These are phyloP conservation scores for Geranospiza caerulescens DNA, from an alignment of 2,797 vertebrate species.

Conservation along the genomic window DNA sequence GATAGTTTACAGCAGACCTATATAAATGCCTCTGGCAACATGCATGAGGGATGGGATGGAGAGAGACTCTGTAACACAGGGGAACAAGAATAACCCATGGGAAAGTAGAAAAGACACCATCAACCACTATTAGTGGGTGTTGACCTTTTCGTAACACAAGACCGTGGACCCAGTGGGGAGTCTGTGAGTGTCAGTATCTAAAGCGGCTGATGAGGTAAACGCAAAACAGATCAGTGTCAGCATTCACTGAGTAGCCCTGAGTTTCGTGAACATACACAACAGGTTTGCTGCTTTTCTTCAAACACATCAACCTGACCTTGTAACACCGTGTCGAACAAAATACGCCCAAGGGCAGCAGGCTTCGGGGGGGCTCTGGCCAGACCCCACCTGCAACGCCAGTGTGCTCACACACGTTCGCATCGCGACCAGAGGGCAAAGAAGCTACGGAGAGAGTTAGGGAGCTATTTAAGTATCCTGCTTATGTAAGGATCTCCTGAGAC, in stretches of 20 bases:
- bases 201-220: background rate
- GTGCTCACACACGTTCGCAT: rapidly evolving
- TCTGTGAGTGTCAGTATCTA: background rate
- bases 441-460: background rate
- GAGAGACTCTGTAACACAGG: background rate
- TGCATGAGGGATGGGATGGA: background rate
- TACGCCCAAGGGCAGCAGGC: background rate
- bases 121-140: background rate
- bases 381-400: rapidly evolving
- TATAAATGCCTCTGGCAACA: background rate
- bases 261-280: background rate
- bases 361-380: rapidly evolving
- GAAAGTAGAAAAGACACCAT: background rate
- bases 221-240: background rate
- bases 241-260: background rate
- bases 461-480: background rate
- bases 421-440: background rate
- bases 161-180: rapidly evolving
- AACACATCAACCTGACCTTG: background rate
- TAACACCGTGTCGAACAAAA: background rate
- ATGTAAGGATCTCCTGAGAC: background rate
- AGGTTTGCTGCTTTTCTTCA: background rate
- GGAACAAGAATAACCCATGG: background rate
- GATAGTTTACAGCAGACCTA: background rate
- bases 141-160: background rate